phyloP scores from a whole-genome alignment of 1,140 invertebrate species.

The Diorhabda carinulata region DNA sequence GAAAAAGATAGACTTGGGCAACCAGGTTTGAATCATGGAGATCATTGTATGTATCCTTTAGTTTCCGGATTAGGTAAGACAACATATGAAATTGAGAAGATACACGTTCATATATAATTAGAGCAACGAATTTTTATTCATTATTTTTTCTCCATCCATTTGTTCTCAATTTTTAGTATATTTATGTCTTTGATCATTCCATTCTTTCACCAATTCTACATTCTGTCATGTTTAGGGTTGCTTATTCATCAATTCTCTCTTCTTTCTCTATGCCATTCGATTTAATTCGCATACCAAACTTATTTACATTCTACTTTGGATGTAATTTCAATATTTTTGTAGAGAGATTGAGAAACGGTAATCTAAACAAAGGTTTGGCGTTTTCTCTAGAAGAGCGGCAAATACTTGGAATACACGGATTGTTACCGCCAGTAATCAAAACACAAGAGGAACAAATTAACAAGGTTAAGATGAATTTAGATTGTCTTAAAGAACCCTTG shows the following conservation, averaged over 20 bases:
- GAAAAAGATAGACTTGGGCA: neutral
- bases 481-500: conserved; percentile 80
- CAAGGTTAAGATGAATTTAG: conserved; percentile 78
- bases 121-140: too few species aligned
- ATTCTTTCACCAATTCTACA: too few species aligned
- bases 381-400: conserved; percentile 89
- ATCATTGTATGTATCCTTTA: neutral
- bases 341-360: conserved; percentile 62
- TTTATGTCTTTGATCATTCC: too few species aligned
- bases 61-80: conserved; percentile 50
- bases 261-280: too few species aligned
- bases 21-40: neutral
- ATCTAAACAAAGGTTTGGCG: conserved; percentile 86
- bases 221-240: too few species aligned
- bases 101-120: too few species aligned
- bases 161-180: too few species aligned
- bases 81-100: too few species aligned
- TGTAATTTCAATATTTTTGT: conserved; percentile 45
- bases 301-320: too few species aligned
- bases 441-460: conserved; percentile 87
- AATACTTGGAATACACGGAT: conserved; percentile 85
- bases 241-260: too few species aligned
- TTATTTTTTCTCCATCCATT: too few species aligned
- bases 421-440: conserved; percentile 88
- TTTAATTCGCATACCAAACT: too few species aligned